Percentiles rank a stretch among this genome's conserved stretches.
These are phyloP conservation scores for Scomberomorus guttatus DNA, from an alignment of 2,797 vertebrate genomes.

Conservation along the genomic window DNA sequence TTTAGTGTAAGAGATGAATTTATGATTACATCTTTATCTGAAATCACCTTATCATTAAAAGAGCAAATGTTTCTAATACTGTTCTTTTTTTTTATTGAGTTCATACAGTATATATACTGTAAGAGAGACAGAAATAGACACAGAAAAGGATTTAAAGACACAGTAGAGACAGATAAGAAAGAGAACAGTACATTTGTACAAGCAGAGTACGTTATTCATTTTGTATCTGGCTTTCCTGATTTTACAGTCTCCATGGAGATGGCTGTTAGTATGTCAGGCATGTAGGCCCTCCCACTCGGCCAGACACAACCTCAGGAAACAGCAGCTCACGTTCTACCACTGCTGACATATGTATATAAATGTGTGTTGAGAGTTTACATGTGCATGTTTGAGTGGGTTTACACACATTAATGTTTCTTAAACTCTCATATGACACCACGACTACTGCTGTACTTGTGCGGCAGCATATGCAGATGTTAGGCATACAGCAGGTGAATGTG, in stretches of 20 bases:
- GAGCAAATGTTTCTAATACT: neutral
- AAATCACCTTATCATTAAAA: neutral
- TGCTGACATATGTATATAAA: neutral
- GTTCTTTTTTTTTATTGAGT: neutral
- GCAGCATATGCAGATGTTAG: slow-evolving; percentile 4
- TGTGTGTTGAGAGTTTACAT: slow-evolving; percentile 1
- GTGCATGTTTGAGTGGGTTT: slow-evolving; percentile 3
- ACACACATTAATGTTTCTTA: neutral
- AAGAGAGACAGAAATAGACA: neutral
- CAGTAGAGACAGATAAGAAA: neutral
- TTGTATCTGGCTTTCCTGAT: slow-evolving; percentile 50
- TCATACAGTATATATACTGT: neutral
- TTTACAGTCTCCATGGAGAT: slow-evolving; percentile 73
- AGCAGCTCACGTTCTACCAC: slow-evolving; percentile 32
- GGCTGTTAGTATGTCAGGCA: slow-evolving; percentile 59
- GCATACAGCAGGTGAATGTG: neutral
- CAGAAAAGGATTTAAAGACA: slow-evolving; percentile 5
- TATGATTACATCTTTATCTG: neutral
- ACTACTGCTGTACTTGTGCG: neutral
- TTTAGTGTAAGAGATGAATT: neutral
- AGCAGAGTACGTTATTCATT: slow-evolving; percentile 38
- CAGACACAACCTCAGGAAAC: slow-evolving; percentile 50
- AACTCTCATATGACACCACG: neutral
- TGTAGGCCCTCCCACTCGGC: slow-evolving; percentile 52
- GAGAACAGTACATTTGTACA: slow-evolving; percentile 34